Conservation (phyloP, 2,797 vertebrate species). For the Microcaecilia unicolor region DNA sequence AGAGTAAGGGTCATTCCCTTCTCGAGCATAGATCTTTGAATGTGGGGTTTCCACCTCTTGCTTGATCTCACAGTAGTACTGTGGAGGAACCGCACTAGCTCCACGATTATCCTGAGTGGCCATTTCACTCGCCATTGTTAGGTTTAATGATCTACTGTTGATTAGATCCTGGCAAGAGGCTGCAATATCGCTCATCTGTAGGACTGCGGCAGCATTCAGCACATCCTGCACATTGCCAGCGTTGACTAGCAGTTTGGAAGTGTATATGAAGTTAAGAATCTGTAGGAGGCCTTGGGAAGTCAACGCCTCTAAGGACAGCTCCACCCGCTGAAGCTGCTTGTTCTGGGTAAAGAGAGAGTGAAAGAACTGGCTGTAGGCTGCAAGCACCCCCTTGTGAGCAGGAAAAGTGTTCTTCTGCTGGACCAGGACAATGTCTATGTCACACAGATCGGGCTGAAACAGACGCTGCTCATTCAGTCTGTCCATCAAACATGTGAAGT, state of each 20-base stretch:
- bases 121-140: conserved; percentile 53
- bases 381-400: conserved; percentile 92
- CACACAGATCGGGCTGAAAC: conserved; percentile 88
- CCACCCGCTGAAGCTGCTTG: conserved; percentile 88
- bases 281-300: conserved; percentile 88
- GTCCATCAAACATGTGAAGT: conserved; percentile 96
- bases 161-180: conserved; percentile 90
- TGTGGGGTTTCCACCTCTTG: conserved; percentile 70
- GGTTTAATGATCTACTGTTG: conserved; percentile 72
- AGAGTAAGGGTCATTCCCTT: conserved; percentile 73
- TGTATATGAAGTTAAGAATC: conserved; percentile 98
- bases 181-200: conserved; percentile 90
- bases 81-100: conserved; percentile 25
- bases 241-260: conserved; percentile 89
- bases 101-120: conserved; percentile 54
- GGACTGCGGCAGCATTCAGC: conserved; percentile 80
- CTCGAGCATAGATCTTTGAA: conserved; percentile 74
- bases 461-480: conserved; percentile 90
- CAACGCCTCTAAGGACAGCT: conserved; percentile 86
- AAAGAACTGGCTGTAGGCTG: conserved; percentile 96
- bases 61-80: conserved; percentile 85
- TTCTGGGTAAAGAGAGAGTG: conserved; percentile 93
- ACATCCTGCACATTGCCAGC: conserved; percentile 84
- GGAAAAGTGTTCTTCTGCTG: conserved; percentile 90
- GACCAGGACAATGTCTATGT: conserved; percentile 90